phyloP scores from a whole-genome alignment of 1,140 invertebrate genomes.

The Aporrectodea caliginosa region DNA sequence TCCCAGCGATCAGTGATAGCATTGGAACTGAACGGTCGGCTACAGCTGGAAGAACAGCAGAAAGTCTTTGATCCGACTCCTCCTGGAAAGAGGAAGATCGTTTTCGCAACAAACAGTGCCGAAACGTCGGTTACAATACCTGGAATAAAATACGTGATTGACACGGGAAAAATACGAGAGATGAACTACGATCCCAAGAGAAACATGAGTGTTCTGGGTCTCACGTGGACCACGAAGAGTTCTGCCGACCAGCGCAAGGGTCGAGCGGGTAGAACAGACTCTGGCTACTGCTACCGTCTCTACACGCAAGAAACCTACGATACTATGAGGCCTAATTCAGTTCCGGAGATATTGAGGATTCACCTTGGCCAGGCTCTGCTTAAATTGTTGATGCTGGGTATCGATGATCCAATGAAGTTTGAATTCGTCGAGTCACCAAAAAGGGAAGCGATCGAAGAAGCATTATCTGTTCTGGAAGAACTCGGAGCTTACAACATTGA shows the following conservation, averaged over 20 bases:
- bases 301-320: constrained; percentile 72
- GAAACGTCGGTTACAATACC: constrained; percentile 78
- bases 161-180: constrained; percentile 88
- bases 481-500: constrained; percentile 37
- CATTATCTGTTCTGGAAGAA: constrained; percentile 37
- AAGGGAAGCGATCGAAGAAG: constrained; percentile 15
- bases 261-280: constrained; percentile 78
- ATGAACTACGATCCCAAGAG: constrained; percentile 73
- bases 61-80: constrained; percentile 39
- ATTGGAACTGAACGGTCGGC: constrained; percentile 84
- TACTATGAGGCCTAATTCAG: constrained; percentile 65
- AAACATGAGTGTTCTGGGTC: constrained; percentile 77
- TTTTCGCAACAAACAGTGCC: constrained; percentile 96
- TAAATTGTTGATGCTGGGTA: constrained; percentile 19
- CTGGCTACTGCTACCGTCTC: constrained; percentile 78
- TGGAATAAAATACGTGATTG: constrained; percentile 89
- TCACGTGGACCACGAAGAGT: constrained; percentile 80
- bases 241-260: constrained; percentile 89
- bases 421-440: constrained; percentile 21
- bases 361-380: constrained; percentile 20
- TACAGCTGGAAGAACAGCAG: constrained; percentile 93
- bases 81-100: constrained; percentile 69
- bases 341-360: constrained; percentile 76
- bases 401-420: neutral
- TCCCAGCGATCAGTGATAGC: constrained; percentile 31